Base-by-base conservation (phyloP, 1,140 invertebrate species). In the Neelides sp. region DNA sequence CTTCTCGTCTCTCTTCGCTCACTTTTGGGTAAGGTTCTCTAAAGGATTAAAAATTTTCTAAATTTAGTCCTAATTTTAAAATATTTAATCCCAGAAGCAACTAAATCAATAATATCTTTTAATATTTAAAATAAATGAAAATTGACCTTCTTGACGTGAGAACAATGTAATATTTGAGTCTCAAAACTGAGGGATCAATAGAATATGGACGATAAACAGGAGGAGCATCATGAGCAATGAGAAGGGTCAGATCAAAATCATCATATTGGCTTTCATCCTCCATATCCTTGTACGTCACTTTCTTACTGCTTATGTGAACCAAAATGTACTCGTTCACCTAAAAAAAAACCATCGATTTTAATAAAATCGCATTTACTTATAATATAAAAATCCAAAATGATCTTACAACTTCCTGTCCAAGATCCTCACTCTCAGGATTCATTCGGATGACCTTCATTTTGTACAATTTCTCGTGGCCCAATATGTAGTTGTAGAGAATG, bases 81-180 rank as follows among this genome's bases (percentile, higher is more conserved):
- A n/a, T n/a, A n/a, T n/a, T n/a, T n/a, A n/a, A n/a, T n/a, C n/a
- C n/a, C n/a, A n/a, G n/a, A n/a, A n/a, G n/a, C n/a, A n/a, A n/a
- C n/a, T n/a, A n/a, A n/a, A n/a, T n/a, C n/a, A n/a, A n/a, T n/a
- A n/a, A n/a, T n/a, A n/a, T n/a, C n/a, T n/a, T n/a, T n/a, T n/a
- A n/a, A n/a, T n/a, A n/a, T n/a, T n/a, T n/a, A n/a, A n/a, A n/a
- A 32, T 39, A 24, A 52, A 43, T 36, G 4, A 42, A 40, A 22
- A 43, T 37, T 52, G 63, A 73, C 71, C 73, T 68, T 57, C 74
- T 67, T 53, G 77, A 78, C 0, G 80, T 85, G 4, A 86, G 65
- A 48, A 87, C 74, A 2, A 85, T 69, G 63, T 81, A 85, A 63
- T 78, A 85, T 59, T 82, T 80, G 0, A 86, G 68, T 42, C 70